Base-by-base conservation (phyloP, 2,888 invertebrate genomes). In the Muscina levida region DNA sequence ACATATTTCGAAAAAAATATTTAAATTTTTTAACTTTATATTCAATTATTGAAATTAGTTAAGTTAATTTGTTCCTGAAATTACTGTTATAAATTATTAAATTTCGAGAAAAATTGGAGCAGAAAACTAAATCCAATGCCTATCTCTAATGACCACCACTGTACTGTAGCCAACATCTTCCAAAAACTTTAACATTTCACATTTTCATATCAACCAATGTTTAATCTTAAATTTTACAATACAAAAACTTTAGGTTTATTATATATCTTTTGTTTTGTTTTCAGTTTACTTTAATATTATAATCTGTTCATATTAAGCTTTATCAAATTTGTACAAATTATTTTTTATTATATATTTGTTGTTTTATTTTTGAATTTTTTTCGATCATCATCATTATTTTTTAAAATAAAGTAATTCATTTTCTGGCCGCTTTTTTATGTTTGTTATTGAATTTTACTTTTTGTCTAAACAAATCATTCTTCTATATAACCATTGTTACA, bases 331-430 rank as follows among this genome's bases (percentile, higher is more conserved):
- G 72, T 82, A 76, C 72, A 82, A 71, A 62, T 67, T 59, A 57
- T 72, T 13, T 65, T 44, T 75, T 78, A 51, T 15, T 42, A 57
- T 67, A n/a, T 59, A 56, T 65, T 73, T 48, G 3, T 44, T 48
- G 22, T 51, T 39, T 11, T 74, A 24, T 65, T 17, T 26, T 53
- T 59, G 44, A n/a, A 19, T 62, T 57, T 53, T 62, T 31, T 19
- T 39, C 39, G 26, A 42, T 62, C 19, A 17, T 53, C 13, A n/a
- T n/a, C n/a, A n/a, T 39, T 17, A 15, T 59, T 72, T 72, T 72
- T 46, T 72, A 82, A 79, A 79, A 77, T 74, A 79, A 79, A 82
- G 79, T 79, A 82, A 79, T 73, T 73, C 68, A 72, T 80, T 80
- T 81, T 57, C 81, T 81, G 81, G 81, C 77, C 77, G 72, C 51